Base-by-base conservation (phyloP, 2,113 vertebrate genomes). In the Phocoena phocoena region DNA sequence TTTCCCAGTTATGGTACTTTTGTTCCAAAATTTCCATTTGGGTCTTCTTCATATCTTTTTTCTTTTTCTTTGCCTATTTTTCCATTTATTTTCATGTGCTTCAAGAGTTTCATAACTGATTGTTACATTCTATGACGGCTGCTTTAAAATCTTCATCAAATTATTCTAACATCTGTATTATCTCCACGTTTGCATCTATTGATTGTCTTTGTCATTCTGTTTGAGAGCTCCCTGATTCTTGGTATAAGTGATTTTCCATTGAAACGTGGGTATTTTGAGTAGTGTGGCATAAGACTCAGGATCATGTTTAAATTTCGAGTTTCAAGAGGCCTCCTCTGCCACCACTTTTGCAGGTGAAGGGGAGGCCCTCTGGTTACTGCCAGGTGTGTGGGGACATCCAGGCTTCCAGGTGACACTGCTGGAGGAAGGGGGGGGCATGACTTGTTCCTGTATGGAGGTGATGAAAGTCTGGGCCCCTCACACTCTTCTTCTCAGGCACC, bases 371-470 rank as follows among this genome's bases (percentile, higher is more conserved):
- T 58, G 23, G 15, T 36, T 44, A 17, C 9, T 31, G 15, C 14
- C 17, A 31, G 7, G 5, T 7, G 21, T 5, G 31, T 47, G 41
- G 50, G 74, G 18, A 44, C 0, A 1, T 74, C n/a, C 25, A 33
- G 41, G 1, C 10, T 36, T 23, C 58, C 11, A 38, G 1, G 2
- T 25, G 41, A 65, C 55, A 33, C 1, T 12, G 2, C n/a, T 44
- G 8, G 28, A 28, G 23, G 17, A 23, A 23, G 9, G 47, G 17
- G 8, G 8, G 21, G 31, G 1, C 1, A 1, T 62, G 17, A 3
- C 17, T 38, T 70, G 15, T 68, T 76, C 38, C 17, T 6, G 0
- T 12, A 21, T 62, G 33, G 8, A 26, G n/a, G 11, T 41, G 6
- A 9, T 36, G 38, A 41, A 53, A 20, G 2, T 47, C 67, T 47